Evolutionary conservation across 1,140 invertebrate species (phyloP).

Genomic region (Diabrotica virgifera): DNA sequence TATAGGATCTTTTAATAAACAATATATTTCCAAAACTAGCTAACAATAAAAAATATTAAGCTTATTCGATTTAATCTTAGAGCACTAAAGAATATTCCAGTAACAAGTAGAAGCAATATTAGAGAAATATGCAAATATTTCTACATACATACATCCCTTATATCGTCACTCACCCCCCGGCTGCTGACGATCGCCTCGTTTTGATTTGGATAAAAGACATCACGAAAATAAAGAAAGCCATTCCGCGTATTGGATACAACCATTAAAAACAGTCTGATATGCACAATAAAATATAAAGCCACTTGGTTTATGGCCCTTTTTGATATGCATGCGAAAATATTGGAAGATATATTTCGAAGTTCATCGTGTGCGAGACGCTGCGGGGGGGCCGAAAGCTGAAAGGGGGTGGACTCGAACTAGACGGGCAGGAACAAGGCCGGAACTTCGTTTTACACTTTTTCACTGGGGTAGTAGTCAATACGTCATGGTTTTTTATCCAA

Average conservation of each 20-base stretch:
- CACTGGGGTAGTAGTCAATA: too few species aligned
- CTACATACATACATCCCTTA: conserved; percentile 8
- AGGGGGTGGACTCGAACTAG: not conserved
- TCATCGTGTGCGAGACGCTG: conserved; percentile 22
- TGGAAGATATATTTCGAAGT: conserved; percentile 39
- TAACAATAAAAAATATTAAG: too few species aligned
- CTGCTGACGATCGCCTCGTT: conserved; percentile 9
- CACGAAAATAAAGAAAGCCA: conserved; percentile 23
- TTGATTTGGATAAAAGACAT: conserved; percentile 23
- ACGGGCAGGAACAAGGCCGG: not conserved
- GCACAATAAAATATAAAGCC: conserved; percentile 41
- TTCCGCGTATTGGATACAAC: conserved; percentile 39
- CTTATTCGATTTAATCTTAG: too few species aligned
- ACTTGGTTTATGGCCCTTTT: conserved; percentile 40
- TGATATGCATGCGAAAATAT: conserved; percentile 42
- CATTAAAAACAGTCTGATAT: conserved; percentile 43
- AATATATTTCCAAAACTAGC: too few species aligned
- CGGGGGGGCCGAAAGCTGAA: conserved; percentile 19
- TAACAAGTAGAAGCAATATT: too few species aligned
- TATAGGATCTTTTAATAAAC: too few species aligned
- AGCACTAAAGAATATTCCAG: too few species aligned
- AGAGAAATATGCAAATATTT: conserved; percentile 17
- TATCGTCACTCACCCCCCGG: conserved; percentile 9
- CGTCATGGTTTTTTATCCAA: too few species aligned
- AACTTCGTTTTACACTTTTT: conserved; percentile 8